Evolutionary conservation across 2,797 vertebrate genomes (phyloP).

Genomic region (Zenarchopterus dispar): DNA sequence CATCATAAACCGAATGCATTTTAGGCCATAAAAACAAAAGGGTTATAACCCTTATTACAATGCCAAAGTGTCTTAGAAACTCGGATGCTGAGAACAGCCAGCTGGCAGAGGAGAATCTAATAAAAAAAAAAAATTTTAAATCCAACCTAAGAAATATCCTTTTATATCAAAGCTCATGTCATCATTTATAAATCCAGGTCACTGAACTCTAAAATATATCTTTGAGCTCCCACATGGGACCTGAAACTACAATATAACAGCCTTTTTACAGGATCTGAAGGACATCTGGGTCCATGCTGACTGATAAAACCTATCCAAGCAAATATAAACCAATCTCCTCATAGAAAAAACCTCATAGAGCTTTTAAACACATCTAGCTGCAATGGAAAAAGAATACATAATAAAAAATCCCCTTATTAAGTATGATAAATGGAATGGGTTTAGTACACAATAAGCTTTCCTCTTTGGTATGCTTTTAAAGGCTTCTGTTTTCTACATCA

Average conservation of each 20-base stretch:
- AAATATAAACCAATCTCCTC: constrained; percentile 39
- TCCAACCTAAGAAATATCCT: constrained; percentile 12
- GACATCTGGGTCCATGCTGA: constrained; percentile 18
- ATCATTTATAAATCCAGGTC: constrained; percentile 44
- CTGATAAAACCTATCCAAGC: constrained; percentile 33
- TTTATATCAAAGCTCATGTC: constrained; percentile 18
- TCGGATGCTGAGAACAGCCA: constrained; percentile 3
- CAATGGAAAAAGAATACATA: constrained; percentile 15
- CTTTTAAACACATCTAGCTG: constrained; percentile 28
- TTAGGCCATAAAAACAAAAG: constrained; percentile 60
- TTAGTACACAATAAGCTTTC: constrained; percentile 6
- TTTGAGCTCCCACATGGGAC: constrained; percentile 24
- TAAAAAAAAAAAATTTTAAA: background rate
- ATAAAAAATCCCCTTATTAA: constrained; percentile 9
- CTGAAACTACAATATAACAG: constrained; percentile 27
- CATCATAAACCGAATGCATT: constrained; percentile 57
- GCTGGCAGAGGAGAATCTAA: constrained; percentile 1
- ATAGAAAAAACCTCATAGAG: constrained; percentile 3
- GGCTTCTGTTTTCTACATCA: constrained; percentile 23
- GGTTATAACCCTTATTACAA: constrained; percentile 43
- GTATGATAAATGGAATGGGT: constrained; percentile 18
- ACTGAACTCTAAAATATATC: constrained; percentile 31
- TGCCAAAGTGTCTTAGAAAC: constrained; percentile 63
- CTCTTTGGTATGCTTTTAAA: constrained; percentile 6
- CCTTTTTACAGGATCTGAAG: constrained; percentile 28